Evolutionary conservation across 2,888 invertebrate genomes (phyloP).

Genomic region (Malacosoma neustria): DNA sequence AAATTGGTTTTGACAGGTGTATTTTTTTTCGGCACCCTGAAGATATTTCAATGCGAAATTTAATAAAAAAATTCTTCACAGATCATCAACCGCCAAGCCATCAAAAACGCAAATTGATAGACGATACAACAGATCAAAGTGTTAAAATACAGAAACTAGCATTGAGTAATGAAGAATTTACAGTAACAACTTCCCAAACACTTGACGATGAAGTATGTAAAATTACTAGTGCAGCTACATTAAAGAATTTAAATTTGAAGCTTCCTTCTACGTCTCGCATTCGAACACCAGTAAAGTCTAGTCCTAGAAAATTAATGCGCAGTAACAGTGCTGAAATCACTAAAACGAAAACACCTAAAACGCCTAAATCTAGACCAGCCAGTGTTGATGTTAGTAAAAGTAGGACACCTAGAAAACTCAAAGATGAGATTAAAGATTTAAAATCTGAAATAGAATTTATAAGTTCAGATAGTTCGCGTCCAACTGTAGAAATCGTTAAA

Average conservation of each 20-base stretch:
- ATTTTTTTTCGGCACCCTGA: no score
- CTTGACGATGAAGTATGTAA: slow-evolving; percentile 56
- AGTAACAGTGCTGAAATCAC: slow-evolving; percentile 52
- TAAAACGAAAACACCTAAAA: slow-evolving; percentile 47
- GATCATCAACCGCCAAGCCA: slow-evolving; percentile 26
- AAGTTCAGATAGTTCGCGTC: slow-evolving; percentile 28
- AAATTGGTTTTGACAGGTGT: no score
- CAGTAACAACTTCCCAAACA: slow-evolving; percentile 36
- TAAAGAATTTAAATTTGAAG: slow-evolving; percentile 29
- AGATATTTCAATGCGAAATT: no score
- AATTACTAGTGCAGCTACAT: slow-evolving; percentile 36
- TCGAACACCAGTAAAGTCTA: slow-evolving; percentile 41
- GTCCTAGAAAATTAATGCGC: slow-evolving; percentile 51
- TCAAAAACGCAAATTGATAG: slow-evolving; percentile 49
- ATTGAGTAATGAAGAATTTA: slow-evolving; percentile 27
- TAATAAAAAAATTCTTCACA: no score
- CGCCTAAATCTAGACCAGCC: slow-evolving; percentile 47
- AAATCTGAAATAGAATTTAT: slow-evolving; percentile 6
- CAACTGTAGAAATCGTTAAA: slow-evolving; percentile 38
- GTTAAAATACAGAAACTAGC: slow-evolving; percentile 55
- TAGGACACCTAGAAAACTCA: slow-evolving; percentile 36
- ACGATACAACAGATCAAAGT: slow-evolving; percentile 29
- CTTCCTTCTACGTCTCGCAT: slow-evolving; percentile 45
- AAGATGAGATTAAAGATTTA: neutral
- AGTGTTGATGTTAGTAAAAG: slow-evolving; percentile 48